Evolutionary conservation across 2,888 invertebrate species (phyloP), one percentile per base, ranked within the genome.

Genomic region (Teleiodes luculella): DNA sequence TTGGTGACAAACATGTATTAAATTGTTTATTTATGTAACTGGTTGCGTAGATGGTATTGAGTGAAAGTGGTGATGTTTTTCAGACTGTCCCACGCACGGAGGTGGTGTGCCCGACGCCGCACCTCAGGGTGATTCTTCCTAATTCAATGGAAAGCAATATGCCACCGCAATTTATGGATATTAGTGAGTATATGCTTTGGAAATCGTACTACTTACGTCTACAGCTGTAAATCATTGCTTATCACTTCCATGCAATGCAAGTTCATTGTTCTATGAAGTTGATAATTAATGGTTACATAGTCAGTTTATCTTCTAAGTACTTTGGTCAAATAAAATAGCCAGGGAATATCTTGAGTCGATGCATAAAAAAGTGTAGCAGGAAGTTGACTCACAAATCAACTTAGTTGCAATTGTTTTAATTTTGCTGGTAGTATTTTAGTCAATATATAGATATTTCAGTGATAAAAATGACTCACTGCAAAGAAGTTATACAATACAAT

Each of bases 1-100:
- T 60, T 52, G 33, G 51, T 67, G 69, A 66, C 65, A 60, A 52
- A 51, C 59, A 64, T 69, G 70, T 62, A 41, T 41, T 20, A 65
- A 74, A 72, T 77, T 81, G 80, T 84, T 84, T 86, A 81, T 83
- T 76, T 86, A 79, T 76, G 70, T 82, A 81, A 79, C 76, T 77
- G 65, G 62, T 70, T 72, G 70, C 65, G 66, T 74, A 66, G 67
- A 65, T 57, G 60, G 68, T 66, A 65, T 65, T 70, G 67, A 74
- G 76, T 79, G 76, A 80, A 80, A 79, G 76, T 76, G 58, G 59
- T 65, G 68, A 58, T 68, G 62, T 67, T 75, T 60, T 84, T 82
- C 80, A 88, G 87, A 86, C 68, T 66, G 76, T 80, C 61, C 65
- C 74, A 61, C 76, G 80, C 57, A 69, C 66, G 64, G 87, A 88